Percentiles rank a stretch among this genome's conserved stretches.
These are phyloP conservation scores for Danio choprae DNA, from an alignment of 2,797 vertebrate species.

Conservation along the genomic window DNA sequence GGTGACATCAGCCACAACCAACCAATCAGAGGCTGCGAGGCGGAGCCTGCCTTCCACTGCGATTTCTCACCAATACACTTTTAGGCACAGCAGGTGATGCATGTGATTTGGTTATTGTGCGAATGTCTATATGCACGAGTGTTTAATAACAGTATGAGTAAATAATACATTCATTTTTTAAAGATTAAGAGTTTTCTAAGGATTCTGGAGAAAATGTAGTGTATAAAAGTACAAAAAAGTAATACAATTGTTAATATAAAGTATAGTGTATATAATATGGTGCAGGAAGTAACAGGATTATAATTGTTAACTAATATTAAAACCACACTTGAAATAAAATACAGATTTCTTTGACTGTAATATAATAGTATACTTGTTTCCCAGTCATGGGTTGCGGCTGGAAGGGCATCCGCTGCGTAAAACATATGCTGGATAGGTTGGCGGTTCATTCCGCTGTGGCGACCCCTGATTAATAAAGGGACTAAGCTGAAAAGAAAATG, in stretches of 20 bases:
- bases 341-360: too few species aligned
- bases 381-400: too few species aligned
- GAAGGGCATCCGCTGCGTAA: too few species aligned
- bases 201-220: neutral
- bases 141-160: neutral
- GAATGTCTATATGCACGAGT: neutral
- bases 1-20: conserved; percentile 58
- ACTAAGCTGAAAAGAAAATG: too few species aligned
- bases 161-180: neutral
- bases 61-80: conserved; percentile 81
- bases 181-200: neutral
- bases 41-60: conserved; percentile 79
- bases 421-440: too few species aligned
- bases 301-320: neutral
- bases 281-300: neutral
- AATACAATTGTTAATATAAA: too few species aligned
- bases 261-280: too few species aligned
- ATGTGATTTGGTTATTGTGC: neutral
- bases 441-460: too few species aligned
- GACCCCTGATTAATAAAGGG: too few species aligned
- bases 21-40: conserved; percentile 65
- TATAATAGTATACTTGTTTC: too few species aligned
- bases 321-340: too few species aligned
- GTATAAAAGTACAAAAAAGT: neutral
- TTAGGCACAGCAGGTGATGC: conserved; percentile 62